phyloP scores from a whole-genome alignment of 2,113 vertebrate genomes.

The Carassius auratus region DNA sequence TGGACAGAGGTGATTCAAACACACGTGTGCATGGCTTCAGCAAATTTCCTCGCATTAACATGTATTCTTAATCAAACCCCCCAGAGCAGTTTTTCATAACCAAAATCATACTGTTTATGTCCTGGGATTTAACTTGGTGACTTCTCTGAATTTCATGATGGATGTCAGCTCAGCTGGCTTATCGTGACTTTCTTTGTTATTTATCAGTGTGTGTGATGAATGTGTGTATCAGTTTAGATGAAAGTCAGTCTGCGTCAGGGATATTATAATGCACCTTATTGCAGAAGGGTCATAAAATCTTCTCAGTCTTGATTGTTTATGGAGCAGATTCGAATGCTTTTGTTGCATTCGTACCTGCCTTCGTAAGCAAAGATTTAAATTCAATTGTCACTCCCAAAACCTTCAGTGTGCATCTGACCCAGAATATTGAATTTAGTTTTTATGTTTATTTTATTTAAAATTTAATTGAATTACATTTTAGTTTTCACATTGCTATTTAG shows the following conservation, averaged over 20 bases:
- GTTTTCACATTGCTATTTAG: neutral
- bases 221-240: no score
- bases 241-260: no score
- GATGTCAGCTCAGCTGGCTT: no score
- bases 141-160: no score
- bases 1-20: neutral
- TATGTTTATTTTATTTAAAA: neutral
- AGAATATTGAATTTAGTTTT: neutral
- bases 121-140: neutral
- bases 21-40: neutral
- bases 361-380: neutral
- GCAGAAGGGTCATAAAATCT: no score
- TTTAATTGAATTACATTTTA: neutral
- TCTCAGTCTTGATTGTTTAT: no score
- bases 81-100: neutral
- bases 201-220: no score
- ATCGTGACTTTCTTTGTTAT: no score
- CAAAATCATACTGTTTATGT: neutral
- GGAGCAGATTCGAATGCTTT: no score
- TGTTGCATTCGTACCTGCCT: neutral
- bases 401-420: neutral
- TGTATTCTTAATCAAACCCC: neutral
- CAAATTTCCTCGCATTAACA: neutral
- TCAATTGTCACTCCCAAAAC: neutral
- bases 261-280: no score